Percentiles rank a stretch among this genome's conserved stretches.
phyloP scores from a whole-genome alignment of 2,888 invertebrate species.

The Griposia aprilina region DNA sequence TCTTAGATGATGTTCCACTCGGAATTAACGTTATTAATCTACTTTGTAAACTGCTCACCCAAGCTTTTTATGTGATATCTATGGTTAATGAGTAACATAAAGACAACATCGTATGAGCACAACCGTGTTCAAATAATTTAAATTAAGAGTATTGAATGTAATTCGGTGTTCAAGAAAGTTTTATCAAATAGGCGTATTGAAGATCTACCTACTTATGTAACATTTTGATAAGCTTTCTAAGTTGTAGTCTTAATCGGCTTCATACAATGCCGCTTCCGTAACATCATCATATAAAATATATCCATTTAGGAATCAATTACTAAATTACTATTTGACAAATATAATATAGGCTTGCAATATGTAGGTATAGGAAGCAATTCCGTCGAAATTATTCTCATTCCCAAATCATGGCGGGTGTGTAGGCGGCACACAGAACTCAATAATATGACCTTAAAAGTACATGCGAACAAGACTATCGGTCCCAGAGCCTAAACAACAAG shows the following conservation, averaged over 20 bases:
- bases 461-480: slow-evolving; percentile 78
- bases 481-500: slow-evolving; percentile 79
- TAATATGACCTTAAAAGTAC: slow-evolving; percentile 86
- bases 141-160: slow-evolving; percentile 46
- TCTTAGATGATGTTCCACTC: slow-evolving; percentile 56
- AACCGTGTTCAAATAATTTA: slow-evolving; percentile 40
- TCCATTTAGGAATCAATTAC: slow-evolving; percentile 36
- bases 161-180: slow-evolving; percentile 49
- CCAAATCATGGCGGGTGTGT: slow-evolving; percentile 67
- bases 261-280: slow-evolving; percentile 13
- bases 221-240: slow-evolving; percentile 56
- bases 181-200: slow-evolving; percentile 46
- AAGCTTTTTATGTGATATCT: slow-evolving; percentile 52
- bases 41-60: slow-evolving; percentile 55
- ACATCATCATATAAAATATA: slow-evolving; percentile 32
- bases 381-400: slow-evolving; percentile 56
- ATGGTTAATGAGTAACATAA: slow-evolving; percentile 58
- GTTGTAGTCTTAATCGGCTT: slow-evolving; percentile 46
- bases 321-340: slow-evolving; percentile 26
- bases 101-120: slow-evolving; percentile 44
- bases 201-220: slow-evolving; percentile 38
- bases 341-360: slow-evolving; percentile 7
- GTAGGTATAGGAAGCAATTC: slow-evolving; percentile 34
- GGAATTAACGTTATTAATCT: slow-evolving; percentile 62
- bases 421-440: slow-evolving; percentile 78